Evolutionary conservation across 2,888 invertebrate genomes (phyloP), one percentile per base, ranked within the genome.

Genomic region (Torymus aiolomorphi): DNA sequence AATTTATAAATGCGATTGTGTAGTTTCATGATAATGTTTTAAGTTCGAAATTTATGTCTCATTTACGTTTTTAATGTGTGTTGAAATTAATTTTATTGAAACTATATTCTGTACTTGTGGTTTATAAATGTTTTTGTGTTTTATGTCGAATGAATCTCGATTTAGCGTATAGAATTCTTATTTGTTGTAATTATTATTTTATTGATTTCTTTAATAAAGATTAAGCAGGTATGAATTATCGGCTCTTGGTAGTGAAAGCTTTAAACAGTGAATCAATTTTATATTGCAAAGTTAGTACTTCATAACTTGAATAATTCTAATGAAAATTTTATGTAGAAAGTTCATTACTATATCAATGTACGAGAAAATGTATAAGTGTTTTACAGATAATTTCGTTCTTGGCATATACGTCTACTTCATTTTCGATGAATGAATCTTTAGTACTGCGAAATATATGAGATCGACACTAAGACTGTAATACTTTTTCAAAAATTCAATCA

Each of bases 401-500:
- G n/a, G 67, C 61, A 20, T 18, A 56, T 16, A 18, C 69, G 52
- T 56, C 10, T 24, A 63, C 51, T 73, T 73, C 13, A 70, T 74
- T 80, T 80, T 80, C 74, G 73, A 73, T 80, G 76, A 74, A 65
- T 54, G 67, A 74, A 70, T 65, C 61, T 57, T 10, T 66, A 56
- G 54, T 42, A 62, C n/a, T 49, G 8, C 24, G 11, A 79, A 18
- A 18, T 70, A 31, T 59, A 76, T 62, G 52, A n/a, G 14, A 24
- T 71, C 49, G 54, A 16, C 5, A 66, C 51, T 14, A 77, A 80
- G 76, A 76, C 76, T 76, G 76, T 70, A 80, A 59, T 51, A 24
- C 5, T 49, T 31, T 31, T 49, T 76, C 62, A 73, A 73, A 77
- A 56, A 56, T 31, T 65, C 49, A 80, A 80, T 77, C 77, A 80